These are phyloP conservation scores for Tenthredo notha DNA, from an alignment of 2,888 invertebrate species.

Conservation along the genomic window DNA sequence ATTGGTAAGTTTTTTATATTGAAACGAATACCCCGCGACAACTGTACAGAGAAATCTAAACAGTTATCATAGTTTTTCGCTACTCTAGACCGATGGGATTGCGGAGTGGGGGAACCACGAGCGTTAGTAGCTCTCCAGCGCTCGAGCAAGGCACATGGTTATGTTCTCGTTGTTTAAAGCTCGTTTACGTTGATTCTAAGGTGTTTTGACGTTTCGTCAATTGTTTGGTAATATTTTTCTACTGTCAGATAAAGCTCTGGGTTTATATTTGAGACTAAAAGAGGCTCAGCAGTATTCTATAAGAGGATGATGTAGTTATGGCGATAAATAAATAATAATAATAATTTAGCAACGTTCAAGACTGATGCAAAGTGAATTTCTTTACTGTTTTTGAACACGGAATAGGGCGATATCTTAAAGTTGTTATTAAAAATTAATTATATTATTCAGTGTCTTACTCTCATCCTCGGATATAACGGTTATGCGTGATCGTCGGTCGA, in stretches of 20 bases:
- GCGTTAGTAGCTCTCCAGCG: constrained; percentile 2
- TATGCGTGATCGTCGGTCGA: constrained; percentile 11
- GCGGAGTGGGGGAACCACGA: constrained; percentile 6
- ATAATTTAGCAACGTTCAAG: background rate
- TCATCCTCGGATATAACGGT: constrained; percentile 25
- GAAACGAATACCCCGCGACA: background rate
- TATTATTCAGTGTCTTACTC: constrained; percentile 17
- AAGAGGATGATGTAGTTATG: background rate
- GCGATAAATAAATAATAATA: background rate
- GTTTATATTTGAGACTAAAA: too few relatives aligned
- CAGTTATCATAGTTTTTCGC: background rate
- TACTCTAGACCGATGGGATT: constrained; percentile 4
- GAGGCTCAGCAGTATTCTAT: too few relatives aligned
- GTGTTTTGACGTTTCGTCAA: background rate
- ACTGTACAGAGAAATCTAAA: background rate
- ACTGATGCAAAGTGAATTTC: background rate
- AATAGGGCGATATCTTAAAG: background rate
- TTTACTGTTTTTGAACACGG: background rate
- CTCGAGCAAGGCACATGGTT: constrained; percentile 19
- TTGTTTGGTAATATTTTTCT: background rate
- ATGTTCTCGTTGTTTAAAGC: background rate
- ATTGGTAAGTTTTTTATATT: constrained; percentile 3
- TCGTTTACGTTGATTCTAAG: background rate
- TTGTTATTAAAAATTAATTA: constrained; percentile 44
- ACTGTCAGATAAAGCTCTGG: background rate